Evolutionary conservation across 2,888 invertebrate species (phyloP), one percentile per base, ranked within the genome.

Genomic region (Ischnus inquisitorius): DNA sequence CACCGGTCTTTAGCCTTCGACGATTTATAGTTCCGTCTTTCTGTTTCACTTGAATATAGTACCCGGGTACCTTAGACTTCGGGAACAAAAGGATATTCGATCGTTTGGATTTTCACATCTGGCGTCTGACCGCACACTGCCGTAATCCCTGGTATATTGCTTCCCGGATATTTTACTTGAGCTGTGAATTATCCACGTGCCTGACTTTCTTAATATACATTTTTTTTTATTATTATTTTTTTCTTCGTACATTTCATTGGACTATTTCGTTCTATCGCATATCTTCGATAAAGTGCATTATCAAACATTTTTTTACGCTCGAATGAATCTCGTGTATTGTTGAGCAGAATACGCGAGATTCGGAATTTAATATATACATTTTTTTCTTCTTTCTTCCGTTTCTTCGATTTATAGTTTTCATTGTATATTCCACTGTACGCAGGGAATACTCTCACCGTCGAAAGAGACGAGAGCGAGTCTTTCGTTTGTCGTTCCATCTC

Each of bases 1-100:
- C 54, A 54, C 12, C 19, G 54, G 22, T 22, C 54, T 54, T 60
- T 60, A 10, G 60, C 25, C 25, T 25, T 14, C 28, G 28, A 6
- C 25, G 28, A 60, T 60, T 60, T 60, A 28, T 60, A 12, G 28
- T 25, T 28, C 22, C 34, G 25, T 60, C 54, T 54, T 19, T 28
- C 5, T 60, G 60, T n/a, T 25, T 60, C 60, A 60, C 60, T 60
- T 28, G 60, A 60, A n/a, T 60, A 25, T 28, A 28, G 54, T 54
- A 25, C 2, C 25, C 57, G 14, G 60, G 25, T 60, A 60, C 28
- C 25, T 60, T 14, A 46, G 34, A 4, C 10, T 8, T 3, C 2
- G 54, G 19, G 10, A 54, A 54, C 54, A 54, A 54, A 54, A 54
- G 54, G 22, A 54, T 54, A 54, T 22, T 54, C 54, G 22, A 22